These are phyloP conservation scores for Eucidaris tribuloides DNA, from an alignment of 35 echinoderm and acorn worm genomes.

Conservation along the genomic window DNA sequence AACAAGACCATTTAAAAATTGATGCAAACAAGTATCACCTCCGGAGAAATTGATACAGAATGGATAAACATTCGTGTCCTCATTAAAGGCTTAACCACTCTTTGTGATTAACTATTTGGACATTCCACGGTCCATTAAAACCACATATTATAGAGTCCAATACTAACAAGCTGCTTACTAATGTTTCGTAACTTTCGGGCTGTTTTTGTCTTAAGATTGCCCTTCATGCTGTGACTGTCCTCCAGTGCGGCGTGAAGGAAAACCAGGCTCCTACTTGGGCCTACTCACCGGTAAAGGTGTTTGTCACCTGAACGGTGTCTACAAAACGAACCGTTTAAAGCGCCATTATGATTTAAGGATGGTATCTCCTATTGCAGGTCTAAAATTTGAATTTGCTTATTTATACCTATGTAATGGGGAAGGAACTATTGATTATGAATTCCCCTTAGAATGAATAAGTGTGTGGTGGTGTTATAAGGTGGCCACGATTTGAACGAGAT, in stretches of 20 bases:
- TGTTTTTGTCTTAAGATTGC: background rate
- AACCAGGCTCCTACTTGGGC: no score
- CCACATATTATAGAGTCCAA: background rate
- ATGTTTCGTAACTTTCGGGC: background rate
- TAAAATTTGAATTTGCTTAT: no score
- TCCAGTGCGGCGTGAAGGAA: background rate
- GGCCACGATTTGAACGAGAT: no score
- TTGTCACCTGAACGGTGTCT: no score
- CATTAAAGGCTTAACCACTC: constrained; percentile 9
- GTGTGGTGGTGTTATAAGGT: no score
- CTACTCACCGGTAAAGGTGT: no score
- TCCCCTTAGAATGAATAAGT: no score
- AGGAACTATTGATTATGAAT: no score
- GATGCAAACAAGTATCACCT: background rate
- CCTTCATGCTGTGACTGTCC: background rate
- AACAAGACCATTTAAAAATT: background rate
- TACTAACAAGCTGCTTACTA: background rate
- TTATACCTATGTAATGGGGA: no score
- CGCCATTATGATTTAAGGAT: no score
- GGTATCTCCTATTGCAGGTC: no score
- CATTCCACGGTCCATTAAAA: constrained; percentile 24
- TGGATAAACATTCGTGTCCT: constrained; percentile 1
- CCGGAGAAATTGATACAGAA: background rate
- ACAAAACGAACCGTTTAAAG: no score
- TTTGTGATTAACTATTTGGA: background rate